Conservation (phyloP, 2,888 invertebrate species). For the Epirrhoe tristata region DNA sequence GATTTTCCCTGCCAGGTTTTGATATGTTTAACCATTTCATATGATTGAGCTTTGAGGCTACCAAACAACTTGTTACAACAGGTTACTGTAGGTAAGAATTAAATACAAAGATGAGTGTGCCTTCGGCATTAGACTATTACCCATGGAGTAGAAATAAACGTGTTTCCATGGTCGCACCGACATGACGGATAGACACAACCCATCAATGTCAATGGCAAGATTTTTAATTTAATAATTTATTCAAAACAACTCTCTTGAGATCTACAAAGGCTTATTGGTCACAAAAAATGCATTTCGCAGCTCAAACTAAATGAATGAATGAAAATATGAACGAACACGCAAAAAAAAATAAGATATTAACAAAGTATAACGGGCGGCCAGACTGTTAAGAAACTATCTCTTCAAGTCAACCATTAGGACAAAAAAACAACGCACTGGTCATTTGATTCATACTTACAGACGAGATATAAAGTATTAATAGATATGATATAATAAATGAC, state of each 20-base stretch:
- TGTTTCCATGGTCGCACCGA: conserved; percentile 10
- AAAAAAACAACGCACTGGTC: too few relatives aligned
- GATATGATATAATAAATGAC: conserved; percentile 4
- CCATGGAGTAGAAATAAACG: neutral
- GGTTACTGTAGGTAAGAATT: neutral
- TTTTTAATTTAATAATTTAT: conserved; percentile 6
- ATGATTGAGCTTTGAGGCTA: too few relatives aligned
- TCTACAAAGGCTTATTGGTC: conserved; percentile 3
- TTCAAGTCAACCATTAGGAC: too few relatives aligned
- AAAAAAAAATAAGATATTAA: too few relatives aligned
- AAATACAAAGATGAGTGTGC: neutral
- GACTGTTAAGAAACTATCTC: too few relatives aligned
- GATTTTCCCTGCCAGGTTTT: too few relatives aligned
- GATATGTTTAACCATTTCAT: too few relatives aligned
- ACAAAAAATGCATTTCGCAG: too few relatives aligned
- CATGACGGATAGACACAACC: conserved; percentile 10
- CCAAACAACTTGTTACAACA: too few relatives aligned
- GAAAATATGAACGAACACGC: too few relatives aligned
- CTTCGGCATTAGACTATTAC: conserved; percentile 17
- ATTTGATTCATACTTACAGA: neutral
- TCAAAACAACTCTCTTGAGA: neutral
- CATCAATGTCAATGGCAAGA: conserved; percentile 27
- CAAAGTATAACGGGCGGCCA: too few relatives aligned
- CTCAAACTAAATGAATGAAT: too few relatives aligned
- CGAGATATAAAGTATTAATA: conserved; percentile 6